Conservation (phyloP, 1,140 invertebrate species). For the Diabrotica virgifera region DNA sequence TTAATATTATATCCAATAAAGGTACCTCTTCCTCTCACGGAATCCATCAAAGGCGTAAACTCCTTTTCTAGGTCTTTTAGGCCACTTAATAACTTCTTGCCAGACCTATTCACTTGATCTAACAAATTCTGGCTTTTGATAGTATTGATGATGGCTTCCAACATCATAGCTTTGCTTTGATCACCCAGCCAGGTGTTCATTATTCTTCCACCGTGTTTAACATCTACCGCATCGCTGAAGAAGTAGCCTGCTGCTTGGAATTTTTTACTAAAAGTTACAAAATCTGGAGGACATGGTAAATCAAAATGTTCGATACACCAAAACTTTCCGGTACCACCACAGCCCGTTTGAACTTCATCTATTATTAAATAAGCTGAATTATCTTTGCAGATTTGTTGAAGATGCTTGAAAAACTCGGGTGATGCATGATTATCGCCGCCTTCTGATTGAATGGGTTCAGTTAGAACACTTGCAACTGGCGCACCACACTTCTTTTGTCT, state of each 20-base stretch:
- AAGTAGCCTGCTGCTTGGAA: constrained; percentile 96
- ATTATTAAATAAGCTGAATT: constrained; percentile 71
- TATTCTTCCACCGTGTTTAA: constrained; percentile 80
- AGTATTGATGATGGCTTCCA: constrained; percentile 82
- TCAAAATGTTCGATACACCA: constrained; percentile 97
- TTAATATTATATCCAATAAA: constrained; percentile 83
- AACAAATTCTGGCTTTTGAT: constrained; percentile 84
- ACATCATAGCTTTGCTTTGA: constrained; percentile 86
- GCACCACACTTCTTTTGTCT: background rate
- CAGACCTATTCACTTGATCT: constrained; percentile 69
- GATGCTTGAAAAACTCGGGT: constrained; percentile 78
- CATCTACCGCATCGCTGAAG: constrained; percentile 64
- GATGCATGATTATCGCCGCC: constrained; percentile 94
- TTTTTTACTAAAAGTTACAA: constrained; percentile 98
- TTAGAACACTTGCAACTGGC: constrained; percentile 79
- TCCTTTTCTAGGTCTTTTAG: constrained; percentile 69
- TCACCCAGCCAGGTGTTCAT: constrained; percentile 99
- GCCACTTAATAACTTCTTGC: constrained; percentile 71
- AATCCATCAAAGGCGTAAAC: constrained; percentile 71
- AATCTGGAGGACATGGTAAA: constrained; percentile 80
- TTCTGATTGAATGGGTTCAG: constrained; percentile 97
- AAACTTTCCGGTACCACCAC: constrained; percentile 95
- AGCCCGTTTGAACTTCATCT: constrained; percentile 98
- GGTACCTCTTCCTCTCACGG: constrained; percentile 85
- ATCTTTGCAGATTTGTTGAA: constrained; percentile 80